Evolutionary conservation across 2,113 vertebrate genomes (phyloP).

Genomic region (Solea senegalensis): DNA sequence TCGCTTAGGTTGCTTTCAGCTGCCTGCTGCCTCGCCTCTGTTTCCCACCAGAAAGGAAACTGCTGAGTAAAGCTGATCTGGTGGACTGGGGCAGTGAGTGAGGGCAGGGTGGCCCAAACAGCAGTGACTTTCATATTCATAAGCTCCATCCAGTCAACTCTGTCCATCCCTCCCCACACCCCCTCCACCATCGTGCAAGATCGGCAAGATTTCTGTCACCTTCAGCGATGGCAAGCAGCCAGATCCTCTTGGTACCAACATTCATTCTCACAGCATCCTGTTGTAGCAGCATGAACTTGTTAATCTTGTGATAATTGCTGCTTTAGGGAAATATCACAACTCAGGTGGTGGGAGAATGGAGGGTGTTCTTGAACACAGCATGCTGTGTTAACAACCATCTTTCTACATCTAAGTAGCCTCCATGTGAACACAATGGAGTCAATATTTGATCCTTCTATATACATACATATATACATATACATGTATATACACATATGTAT

Average conservation of each 20-base stretch:
- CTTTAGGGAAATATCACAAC: slow-evolving; percentile 73
- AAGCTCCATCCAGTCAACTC: slow-evolving; percentile 64
- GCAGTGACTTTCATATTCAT: slow-evolving; percentile 80
- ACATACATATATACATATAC: too few species aligned
- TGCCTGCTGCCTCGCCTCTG: slow-evolving; percentile 66
- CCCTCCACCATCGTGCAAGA: slow-evolving; percentile 84
- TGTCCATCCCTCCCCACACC: slow-evolving; percentile 39
- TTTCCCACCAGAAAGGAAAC: slow-evolving; percentile 86
- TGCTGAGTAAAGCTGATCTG: slow-evolving; percentile 96
- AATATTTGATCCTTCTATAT: neutral
- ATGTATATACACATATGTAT: too few species aligned
- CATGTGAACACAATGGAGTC: slow-evolving; percentile 7
- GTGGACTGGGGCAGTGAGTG: slow-evolving; percentile 86
- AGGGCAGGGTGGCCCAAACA: slow-evolving; percentile 81
- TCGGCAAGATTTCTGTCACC: slow-evolving; percentile 88
- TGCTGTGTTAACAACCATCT: slow-evolving; percentile 33
- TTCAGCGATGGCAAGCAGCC: slow-evolving; percentile 83
- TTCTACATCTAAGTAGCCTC: slow-evolving; percentile 21
- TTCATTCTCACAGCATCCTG: slow-evolving; percentile 81
- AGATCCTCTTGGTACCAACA: slow-evolving; percentile 81
- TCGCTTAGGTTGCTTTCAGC: slow-evolving; percentile 81
- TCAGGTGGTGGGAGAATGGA: slow-evolving; percentile 62
- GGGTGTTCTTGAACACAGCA: slow-evolving; percentile 40
- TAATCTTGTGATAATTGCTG: slow-evolving; percentile 81
- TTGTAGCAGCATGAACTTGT: slow-evolving; percentile 75